Evolutionary conservation across 2,888 invertebrate species (phyloP).

Genomic region (Meiosimyza platycephala): DNA sequence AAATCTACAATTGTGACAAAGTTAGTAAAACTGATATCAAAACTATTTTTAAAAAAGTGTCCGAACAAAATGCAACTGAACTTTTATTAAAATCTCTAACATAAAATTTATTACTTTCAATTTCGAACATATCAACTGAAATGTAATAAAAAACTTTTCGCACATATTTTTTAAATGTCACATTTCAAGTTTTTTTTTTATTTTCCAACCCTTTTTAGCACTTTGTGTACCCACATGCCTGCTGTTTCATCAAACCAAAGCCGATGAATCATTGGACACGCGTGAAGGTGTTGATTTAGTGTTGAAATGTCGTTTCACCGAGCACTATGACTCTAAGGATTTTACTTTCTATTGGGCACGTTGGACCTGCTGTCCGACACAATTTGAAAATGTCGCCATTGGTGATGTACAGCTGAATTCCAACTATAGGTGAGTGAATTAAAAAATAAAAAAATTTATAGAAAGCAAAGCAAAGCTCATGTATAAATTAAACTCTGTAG

Average conservation of each 20-base stretch:
- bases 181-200: not conserved
- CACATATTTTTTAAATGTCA: not conserved
- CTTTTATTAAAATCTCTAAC: conserved; percentile 10
- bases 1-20: no score
- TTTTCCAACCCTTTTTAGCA: not conserved
- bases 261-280: conserved; percentile 74
- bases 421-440: conserved; percentile 80
- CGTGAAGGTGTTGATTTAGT: conserved; percentile 88
- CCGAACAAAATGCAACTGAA: not conserved
- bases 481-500: not conserved
- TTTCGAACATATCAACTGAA: not conserved
- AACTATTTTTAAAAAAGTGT: no score
- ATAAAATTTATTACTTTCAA: not conserved
- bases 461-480: not conserved
- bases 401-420: conserved; percentile 83
- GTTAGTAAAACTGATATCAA: no score
- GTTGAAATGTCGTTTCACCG: conserved; percentile 85
- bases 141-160: not conserved
- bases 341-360: conserved; percentile 90
- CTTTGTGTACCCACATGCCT: conserved; percentile 7
- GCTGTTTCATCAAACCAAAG: conserved; percentile 36
- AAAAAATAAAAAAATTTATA: not conserved
- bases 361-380: conserved; percentile 76
- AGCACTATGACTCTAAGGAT: conserved; percentile 76
- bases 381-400: conserved; percentile 92